Evolutionary conservation across 2,888 invertebrate genomes (phyloP).

Genomic region (Cephus runcator): DNA sequence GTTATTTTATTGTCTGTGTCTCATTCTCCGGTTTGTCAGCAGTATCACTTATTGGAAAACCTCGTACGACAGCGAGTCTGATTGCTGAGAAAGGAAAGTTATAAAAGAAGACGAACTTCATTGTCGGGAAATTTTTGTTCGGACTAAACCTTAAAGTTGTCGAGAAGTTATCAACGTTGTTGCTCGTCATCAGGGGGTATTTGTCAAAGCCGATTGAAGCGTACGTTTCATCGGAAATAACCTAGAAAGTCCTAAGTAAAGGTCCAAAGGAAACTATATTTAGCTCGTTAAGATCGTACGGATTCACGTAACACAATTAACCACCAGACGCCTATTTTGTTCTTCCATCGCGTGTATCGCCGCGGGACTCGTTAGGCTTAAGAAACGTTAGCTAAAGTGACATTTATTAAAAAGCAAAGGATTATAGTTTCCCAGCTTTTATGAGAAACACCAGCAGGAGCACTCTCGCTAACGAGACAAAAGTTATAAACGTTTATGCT

Average conservation of each 20-base stretch:
- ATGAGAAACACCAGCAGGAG: not conserved
- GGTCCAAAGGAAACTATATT: not conserved
- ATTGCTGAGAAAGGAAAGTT: slow-evolving; percentile 30
- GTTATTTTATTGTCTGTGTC: slow-evolving; percentile 14
- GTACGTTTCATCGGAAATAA: not conserved
- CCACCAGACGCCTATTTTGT: not conserved
- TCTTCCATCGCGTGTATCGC: not conserved
- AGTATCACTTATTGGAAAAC: slow-evolving; percentile 1
- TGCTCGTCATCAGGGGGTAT: not conserved
- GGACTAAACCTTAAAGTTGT: slow-evolving; percentile 46
- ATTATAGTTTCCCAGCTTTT: not conserved
- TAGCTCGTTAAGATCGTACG: not conserved
- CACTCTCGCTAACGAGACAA: not conserved
- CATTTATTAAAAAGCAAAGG: slow-evolving; percentile 16
- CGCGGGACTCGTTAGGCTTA: slow-evolving; percentile 6
- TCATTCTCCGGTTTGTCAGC: slow-evolving; percentile 12
- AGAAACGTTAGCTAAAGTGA: slow-evolving; percentile 7
- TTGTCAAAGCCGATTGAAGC: not conserved
- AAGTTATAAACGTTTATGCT: not conserved
- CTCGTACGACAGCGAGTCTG: slow-evolving; percentile 33
- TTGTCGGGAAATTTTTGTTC: slow-evolving; percentile 46
- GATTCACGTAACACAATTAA: not conserved
- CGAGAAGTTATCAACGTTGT: not conserved
- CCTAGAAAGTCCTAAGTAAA: not conserved
- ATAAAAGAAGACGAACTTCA: slow-evolving; percentile 36